Evolutionary conservation across 1,140 invertebrate species (phyloP), one percentile per base, ranked within the genome.

Genomic region (Drosophila lowei): DNA sequence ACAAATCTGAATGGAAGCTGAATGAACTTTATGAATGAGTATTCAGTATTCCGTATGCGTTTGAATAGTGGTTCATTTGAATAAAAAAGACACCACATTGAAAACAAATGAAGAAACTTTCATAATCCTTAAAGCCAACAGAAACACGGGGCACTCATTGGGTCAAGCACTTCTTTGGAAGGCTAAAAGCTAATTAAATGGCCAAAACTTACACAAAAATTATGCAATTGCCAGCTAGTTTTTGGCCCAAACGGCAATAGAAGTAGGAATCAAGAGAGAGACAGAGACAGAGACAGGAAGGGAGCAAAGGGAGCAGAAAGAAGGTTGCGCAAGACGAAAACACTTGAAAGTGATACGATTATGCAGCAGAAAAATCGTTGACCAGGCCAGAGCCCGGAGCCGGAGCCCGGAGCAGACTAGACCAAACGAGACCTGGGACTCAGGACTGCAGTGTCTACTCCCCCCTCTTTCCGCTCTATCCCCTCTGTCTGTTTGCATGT

Each of bases 291-390:
- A 21, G 25, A 11, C 1, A 13, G 34, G 34, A 11, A 38, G 23
- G 5, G 23, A 6, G 23, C 4, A 25, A 13, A 5, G 34, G 34
- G 34, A 38, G 13, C 34, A 28, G 15, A 60, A 15, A 30, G n/a
- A 46, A 9, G 56, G 53, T 74, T 60, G 63, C 53, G 58, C 71
- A 76, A 72, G 47, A 59, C 41, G 61, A 56, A 75, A 73, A 58
- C 84, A 88, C 83, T 88, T 88, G 83, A 88, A 88, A 88, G 72
- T 80, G 83, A 88, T 88, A 88, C 72, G 84, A 88, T 88, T 88
- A 88, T 88, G 83, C 84, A 88, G 83, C 83, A 86, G 16, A 86
- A 78, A 72, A 49, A 67, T 64, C 50, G 49, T 28, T 66, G 63
- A 47, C 65, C 64, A 62, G 30, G 9, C 59, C 52, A 56, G 23